Percentiles rank a stretch among this genome's conserved stretches.
Evolutionary conservation across 2,888 invertebrate genomes (phyloP).

Genomic region (Standfussiana lucernea): DNA sequence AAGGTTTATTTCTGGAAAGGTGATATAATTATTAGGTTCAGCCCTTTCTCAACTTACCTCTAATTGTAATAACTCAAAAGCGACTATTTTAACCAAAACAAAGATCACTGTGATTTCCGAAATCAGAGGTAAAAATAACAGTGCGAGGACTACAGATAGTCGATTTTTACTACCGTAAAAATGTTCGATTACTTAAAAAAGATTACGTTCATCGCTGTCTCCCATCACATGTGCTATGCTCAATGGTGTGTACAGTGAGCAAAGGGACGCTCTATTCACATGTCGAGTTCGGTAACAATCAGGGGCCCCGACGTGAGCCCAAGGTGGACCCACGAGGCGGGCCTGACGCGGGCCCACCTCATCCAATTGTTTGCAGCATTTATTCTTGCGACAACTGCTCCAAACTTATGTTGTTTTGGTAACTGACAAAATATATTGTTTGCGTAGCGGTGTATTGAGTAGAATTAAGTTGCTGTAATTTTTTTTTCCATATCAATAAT

Average conservation of each 20-base stretch:
- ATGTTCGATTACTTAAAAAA: background rate
- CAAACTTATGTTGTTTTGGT: slow-evolving; percentile 30
- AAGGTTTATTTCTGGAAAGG: too few species aligned
- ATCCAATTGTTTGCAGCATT: slow-evolving; percentile 45
- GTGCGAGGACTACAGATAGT: background rate
- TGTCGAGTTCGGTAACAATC: slow-evolving; percentile 58
- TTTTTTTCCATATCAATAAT: background rate
- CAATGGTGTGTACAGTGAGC: slow-evolving; percentile 15
- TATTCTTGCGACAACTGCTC: slow-evolving; percentile 38
- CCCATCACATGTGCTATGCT: slow-evolving; percentile 6
- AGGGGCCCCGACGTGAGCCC: slow-evolving; percentile 6
- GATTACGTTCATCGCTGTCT: background rate
- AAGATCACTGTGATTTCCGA: background rate
- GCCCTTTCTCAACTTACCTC: background rate
- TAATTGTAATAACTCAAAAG: background rate
- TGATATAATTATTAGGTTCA: too few species aligned
- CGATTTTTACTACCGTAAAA: background rate
- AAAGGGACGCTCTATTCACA: slow-evolving; percentile 55
- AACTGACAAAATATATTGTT: slow-evolving; percentile 6
- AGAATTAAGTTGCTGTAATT: background rate
- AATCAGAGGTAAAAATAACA: background rate
- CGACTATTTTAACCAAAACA: background rate
- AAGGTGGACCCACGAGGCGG: background rate
- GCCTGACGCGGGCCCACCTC: slow-evolving; percentile 15
- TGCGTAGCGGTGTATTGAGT: background rate